Conservation (phyloP, 2,113 vertebrate species). For the Pelodiscus sinensis region DNA sequence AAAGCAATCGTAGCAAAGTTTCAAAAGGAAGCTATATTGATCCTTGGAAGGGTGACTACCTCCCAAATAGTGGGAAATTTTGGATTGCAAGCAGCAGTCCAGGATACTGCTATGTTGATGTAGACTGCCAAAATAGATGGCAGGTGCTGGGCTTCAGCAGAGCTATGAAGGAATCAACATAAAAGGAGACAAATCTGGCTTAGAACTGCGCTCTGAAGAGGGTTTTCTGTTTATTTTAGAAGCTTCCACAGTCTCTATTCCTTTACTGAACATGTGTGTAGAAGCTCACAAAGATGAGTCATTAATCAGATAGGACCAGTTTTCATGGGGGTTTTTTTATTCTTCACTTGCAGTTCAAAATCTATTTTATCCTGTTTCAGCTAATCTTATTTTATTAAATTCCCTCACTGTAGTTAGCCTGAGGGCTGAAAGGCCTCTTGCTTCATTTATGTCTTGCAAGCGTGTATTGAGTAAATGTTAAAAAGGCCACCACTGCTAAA, state of each 20-base stretch:
- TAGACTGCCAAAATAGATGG: constrained; percentile 22
- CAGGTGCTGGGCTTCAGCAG: constrained; percentile 33
- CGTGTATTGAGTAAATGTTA: background rate
- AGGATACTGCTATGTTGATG: background rate
- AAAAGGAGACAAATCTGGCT: constrained; percentile 33
- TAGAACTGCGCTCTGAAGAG: constrained; percentile 17
- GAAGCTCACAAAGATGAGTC: constrained; percentile 12
- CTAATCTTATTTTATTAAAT: constrained; percentile 41
- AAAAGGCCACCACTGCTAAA: background rate
- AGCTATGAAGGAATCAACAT: constrained; percentile 41
- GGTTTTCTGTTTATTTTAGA: constrained; percentile 42
- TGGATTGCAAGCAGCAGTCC: constrained; percentile 15
- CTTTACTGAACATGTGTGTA: background rate
- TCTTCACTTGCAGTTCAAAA: constrained; percentile 29
- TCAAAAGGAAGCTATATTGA: background rate
- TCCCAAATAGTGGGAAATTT: constrained; percentile 21
- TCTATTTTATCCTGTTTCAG: background rate
- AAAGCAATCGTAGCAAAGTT: background rate
- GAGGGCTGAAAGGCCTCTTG: background rate
- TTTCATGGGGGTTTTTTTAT: constrained; percentile 29
- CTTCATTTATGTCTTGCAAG: constrained; percentile 4
- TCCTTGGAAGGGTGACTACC: constrained; percentile 2
- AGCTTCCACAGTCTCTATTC: constrained; percentile 1
- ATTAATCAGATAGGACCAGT: constrained; percentile 1
- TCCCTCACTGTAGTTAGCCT: constrained; percentile 29